Percentiles rank a stretch among this genome's conserved stretches.
These are phyloP conservation scores for Gyrodactylus bullatarudis DNA, from an alignment of 1,140 invertebrate species.

Conservation along the genomic window DNA sequence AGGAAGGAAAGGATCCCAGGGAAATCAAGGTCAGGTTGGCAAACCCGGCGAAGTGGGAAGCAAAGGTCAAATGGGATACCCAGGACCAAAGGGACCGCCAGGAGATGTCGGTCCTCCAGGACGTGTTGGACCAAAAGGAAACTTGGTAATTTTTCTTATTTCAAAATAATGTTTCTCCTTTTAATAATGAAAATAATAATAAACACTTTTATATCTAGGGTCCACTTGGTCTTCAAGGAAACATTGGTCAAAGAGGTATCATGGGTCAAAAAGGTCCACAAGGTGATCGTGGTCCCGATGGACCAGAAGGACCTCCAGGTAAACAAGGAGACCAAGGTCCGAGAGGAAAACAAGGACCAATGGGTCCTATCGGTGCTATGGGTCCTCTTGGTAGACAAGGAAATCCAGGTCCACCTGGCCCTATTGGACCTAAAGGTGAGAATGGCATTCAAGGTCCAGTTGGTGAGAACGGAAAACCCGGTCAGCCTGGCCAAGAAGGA, in stretches of 20 bases:
- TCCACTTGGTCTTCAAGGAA: slow-evolving; percentile 7
- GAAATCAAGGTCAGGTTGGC: slow-evolving; percentile 9
- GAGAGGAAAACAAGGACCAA: neutral
- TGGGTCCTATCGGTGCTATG: neutral
- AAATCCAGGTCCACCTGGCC: slow-evolving; percentile 6
- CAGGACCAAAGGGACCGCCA: slow-evolving; percentile 9
- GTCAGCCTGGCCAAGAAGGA: slow-evolving; percentile 14
- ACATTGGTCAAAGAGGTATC: neutral
- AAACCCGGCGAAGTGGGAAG: neutral
- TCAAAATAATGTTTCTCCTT: neutral
- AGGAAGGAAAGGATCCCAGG: slow-evolving; percentile 15
- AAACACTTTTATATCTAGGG: slow-evolving; percentile 7
- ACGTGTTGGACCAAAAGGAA: slow-evolving; percentile 12
- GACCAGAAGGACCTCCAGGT: neutral
- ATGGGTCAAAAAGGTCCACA: neutral
- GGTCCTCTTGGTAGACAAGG: neutral
- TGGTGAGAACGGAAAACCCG: slow-evolving; percentile 16
- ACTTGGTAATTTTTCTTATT: slow-evolving; percentile 8
- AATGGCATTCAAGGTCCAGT: slow-evolving; percentile 12
- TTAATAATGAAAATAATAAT: neutral
- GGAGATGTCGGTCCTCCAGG: slow-evolving; percentile 11
- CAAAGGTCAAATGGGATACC: neutral
- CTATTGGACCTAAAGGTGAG: slow-evolving; percentile 11
- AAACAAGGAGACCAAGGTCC: neutral
- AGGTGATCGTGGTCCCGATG: neutral